A percentile compares a stretch with the other conserved stretches of the same genome.
Evolutionary conservation across 2,888 invertebrate genomes (phyloP).

Genomic region (Phyllotreta striolata): DNA sequence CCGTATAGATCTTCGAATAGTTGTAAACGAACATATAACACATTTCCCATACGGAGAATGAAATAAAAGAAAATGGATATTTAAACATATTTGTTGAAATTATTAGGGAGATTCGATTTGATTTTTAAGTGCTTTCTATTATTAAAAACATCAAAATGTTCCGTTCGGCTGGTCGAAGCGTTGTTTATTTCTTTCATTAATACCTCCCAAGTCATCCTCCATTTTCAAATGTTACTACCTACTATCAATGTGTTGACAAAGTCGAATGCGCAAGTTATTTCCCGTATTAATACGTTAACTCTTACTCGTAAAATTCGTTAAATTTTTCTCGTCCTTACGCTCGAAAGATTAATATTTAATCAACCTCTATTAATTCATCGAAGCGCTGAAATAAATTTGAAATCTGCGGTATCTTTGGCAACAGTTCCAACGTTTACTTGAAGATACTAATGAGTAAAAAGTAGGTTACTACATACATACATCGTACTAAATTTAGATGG

Average conservation of each 20-base stretch:
- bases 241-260: too few relatives aligned
- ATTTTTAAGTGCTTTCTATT: constrained; percentile 35
- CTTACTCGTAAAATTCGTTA: neutral
- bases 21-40: constrained; percentile 32
- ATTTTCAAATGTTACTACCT: too few relatives aligned
- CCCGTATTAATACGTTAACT: too few relatives aligned
- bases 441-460: constrained; percentile 17
- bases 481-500: constrained; percentile 29
- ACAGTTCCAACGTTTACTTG: constrained; percentile 16
- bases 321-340: neutral
- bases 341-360: constrained; percentile 16
- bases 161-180: neutral
- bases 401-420: constrained; percentile 21
- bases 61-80: constrained; percentile 35
- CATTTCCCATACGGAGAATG: constrained; percentile 35
- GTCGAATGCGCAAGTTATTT: too few relatives aligned
- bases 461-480: constrained; percentile 28
- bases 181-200: constrained; percentile 29
- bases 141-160: constrained; percentile 12
- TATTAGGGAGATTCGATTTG: constrained; percentile 29
- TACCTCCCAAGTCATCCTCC: constrained; percentile 10
- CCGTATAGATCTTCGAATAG: constrained; percentile 33
- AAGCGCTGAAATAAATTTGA: constrained; percentile 6
- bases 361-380: constrained; percentile 16
- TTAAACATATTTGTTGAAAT: constrained; percentile 36